These are phyloP conservation scores for Muscicapa adusta DNA, from an alignment of 2,113 vertebrate species.

Conservation along the genomic window DNA sequence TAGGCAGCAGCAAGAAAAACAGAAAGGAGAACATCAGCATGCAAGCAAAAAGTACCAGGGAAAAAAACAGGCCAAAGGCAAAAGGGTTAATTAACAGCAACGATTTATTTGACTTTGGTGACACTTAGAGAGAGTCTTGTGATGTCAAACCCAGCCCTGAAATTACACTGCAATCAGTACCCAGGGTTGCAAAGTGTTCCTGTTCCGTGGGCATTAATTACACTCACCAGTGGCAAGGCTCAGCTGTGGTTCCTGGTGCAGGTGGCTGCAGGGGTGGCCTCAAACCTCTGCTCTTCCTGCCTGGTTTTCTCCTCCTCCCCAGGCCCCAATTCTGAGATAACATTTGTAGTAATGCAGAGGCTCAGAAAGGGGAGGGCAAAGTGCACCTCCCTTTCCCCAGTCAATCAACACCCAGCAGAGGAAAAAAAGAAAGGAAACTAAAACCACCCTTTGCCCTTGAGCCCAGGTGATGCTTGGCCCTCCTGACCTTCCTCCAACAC, in stretches of 20 bases:
- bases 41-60: background rate
- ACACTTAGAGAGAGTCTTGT: background rate
- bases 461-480: background rate
- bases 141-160: background rate
- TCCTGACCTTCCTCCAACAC: background rate
- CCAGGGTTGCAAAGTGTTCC: background rate
- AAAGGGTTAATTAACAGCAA: background rate
- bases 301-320: background rate
- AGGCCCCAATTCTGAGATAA: background rate
- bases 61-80: background rate
- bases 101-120: background rate
- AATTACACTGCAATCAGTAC: background rate
- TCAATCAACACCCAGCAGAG: background rate
- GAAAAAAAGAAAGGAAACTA: background rate
- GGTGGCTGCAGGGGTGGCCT: background rate
- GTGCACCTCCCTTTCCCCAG: background rate
- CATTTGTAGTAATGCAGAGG: background rate
- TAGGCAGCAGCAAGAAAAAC: background rate
- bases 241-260: background rate
- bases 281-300: background rate
- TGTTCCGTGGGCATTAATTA: background rate
- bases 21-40: accelerated
- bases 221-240: background rate
- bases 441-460: background rate
- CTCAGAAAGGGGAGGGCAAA: background rate